Base-by-base conservation (phyloP, 2,113 vertebrate species). In the Patagioenas fasciata region DNA sequence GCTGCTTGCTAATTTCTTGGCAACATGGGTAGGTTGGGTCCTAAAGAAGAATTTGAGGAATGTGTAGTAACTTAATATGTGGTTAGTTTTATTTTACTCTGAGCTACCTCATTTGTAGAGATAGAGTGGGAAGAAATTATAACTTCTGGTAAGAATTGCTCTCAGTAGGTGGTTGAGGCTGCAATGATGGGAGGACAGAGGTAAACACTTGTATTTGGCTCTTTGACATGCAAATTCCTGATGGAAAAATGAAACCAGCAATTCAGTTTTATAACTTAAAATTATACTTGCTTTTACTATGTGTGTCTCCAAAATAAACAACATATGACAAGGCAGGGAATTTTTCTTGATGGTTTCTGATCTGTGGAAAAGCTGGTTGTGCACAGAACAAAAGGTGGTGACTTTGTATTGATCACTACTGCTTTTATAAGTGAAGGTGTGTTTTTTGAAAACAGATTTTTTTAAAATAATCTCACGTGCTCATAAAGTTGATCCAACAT, bases 61-160 rank as follows among this genome's bases (percentile, higher is more conserved):
- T 88, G 61, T 81, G 31, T 65, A 53, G 26, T 69, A 85, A 32
- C 7, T 85, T 92, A 44, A 42, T 92, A 81, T 85, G 60, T 75
- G 53, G 17, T 64, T 92, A 56, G 9, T 62, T 90, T 95, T 81
- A 31, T 83, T 96, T 93, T 94, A 90, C 53, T 31, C 44, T 79
- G 44, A 94, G 62, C 95, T 96, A 91, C 93, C 95, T 96, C 93
- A 92, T 90, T 84, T 86, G 10, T 75, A 72, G 80, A 71, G 80
- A 90, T 19, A 20, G 53, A 84, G 54, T 50, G 28, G 54, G 65
- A 65, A 90, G 48, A 84, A 79, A 64, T 38, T 9, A 1, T 40
- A 57, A 72, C 34, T 89, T 88, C 65, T 78, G n/a, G 3, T 61
- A 80, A 86, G 53, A 86, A 75, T 64, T 80, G 32, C 24, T 86